Conservation (phyloP, 2,888 invertebrate species). For the Xiphydria camelus region DNA sequence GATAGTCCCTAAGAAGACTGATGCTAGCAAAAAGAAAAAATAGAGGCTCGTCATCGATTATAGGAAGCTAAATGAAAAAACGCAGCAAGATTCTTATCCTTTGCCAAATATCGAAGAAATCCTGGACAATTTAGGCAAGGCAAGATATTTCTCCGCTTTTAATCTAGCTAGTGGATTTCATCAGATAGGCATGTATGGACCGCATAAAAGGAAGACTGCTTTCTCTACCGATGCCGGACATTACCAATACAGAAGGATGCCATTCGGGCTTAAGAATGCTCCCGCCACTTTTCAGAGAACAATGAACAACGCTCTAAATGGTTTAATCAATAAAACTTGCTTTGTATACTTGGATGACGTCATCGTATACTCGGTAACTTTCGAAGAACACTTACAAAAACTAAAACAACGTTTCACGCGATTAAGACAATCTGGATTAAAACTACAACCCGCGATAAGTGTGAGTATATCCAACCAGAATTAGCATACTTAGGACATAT, state of each 20-base stretch:
- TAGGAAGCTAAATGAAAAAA: background rate
- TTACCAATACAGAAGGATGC: background rate
- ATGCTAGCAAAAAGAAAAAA: background rate
- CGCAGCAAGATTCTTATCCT: background rate
- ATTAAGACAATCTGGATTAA: constrained; percentile 2
- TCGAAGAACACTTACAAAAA: constrained; percentile 8
- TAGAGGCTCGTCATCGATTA: background rate
- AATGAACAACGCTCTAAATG: no score
- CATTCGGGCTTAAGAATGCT: background rate
- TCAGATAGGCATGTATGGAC: background rate
- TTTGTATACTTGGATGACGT: background rate
- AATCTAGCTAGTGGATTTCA: background rate
- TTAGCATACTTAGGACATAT: background rate
- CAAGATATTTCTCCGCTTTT: background rate
- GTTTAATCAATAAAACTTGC: no score
- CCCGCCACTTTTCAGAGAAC: no score
- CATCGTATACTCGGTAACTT: background rate
- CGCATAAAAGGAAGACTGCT: background rate
- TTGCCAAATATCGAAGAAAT: background rate
- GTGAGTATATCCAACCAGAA: background rate
- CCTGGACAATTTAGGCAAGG: background rate
- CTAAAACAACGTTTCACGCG: background rate
- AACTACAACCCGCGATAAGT: constrained; percentile 7
- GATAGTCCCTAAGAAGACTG: constrained; percentile 1
- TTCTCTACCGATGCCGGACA: background rate